A percentile compares a stretch with the other conserved stretches of the same genome.
These are phyloP conservation scores for Heliconius hortense DNA, from an alignment of 2,888 invertebrate species.

Conservation along the genomic window DNA sequence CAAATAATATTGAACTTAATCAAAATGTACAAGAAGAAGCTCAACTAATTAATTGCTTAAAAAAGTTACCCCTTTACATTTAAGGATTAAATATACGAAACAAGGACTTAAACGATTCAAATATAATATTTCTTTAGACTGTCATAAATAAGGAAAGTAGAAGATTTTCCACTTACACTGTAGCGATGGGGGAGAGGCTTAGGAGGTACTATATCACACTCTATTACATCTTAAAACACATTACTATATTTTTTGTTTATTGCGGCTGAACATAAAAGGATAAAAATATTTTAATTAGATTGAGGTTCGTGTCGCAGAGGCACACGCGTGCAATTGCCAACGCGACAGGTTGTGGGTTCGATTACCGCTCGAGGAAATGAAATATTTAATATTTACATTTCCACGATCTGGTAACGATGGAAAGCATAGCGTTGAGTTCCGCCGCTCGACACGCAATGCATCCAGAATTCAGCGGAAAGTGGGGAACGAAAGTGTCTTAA, in stretches of 20 bases:
- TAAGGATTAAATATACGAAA: slow-evolving; percentile 75
- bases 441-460: no score
- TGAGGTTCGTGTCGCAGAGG: no score
- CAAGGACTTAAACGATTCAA: slow-evolving; percentile 81
- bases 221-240: slow-evolving; percentile 34
- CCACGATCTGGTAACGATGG: no score
- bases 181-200: slow-evolving; percentile 54
- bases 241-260: background rate
- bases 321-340: no score
- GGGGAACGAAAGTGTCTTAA: no score
- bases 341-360: no score
- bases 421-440: no score
- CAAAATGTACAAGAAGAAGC: slow-evolving; percentile 19
- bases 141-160: slow-evolving; percentile 78
- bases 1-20: background rate
- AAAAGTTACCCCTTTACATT: slow-evolving; percentile 79
- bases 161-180: slow-evolving; percentile 55
- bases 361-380: no score
- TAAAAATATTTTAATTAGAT: background rate
- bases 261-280: background rate
- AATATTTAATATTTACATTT: no score
- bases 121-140: slow-evolving; percentile 79
- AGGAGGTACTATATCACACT: slow-evolving; percentile 48
- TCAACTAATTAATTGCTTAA: slow-evolving; percentile 44
- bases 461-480: no score